phyloP scores from a whole-genome alignment of 2,888 invertebrate genomes.

The Stenodema calcarata region DNA sequence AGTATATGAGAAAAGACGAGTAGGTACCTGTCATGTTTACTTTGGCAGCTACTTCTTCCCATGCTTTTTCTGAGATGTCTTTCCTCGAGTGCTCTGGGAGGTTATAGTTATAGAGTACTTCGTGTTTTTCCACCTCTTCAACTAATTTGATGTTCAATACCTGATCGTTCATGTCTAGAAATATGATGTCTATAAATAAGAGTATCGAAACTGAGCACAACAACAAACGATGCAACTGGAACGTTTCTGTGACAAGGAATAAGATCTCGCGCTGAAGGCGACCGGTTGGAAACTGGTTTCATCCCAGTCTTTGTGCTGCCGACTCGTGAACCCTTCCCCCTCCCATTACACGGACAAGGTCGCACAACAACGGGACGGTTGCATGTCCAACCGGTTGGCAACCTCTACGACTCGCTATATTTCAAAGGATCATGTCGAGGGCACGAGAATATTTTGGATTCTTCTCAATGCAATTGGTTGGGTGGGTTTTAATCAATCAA shows the following conservation, averaged over 20 bases:
- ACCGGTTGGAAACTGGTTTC: neutral
- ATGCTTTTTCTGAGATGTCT: slow-evolving; percentile 59
- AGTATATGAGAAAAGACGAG: neutral
- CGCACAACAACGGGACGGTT: too few relatives aligned
- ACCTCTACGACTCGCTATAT: too few relatives aligned
- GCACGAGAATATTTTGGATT: too few relatives aligned
- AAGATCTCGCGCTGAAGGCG: neutral
- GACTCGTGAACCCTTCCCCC: too few relatives aligned
- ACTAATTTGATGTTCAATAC: slow-evolving; percentile 23
- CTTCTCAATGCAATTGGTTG: too few relatives aligned
- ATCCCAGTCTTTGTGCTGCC: too few relatives aligned
- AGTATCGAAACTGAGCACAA: neutral
- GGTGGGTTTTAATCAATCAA: too few relatives aligned
- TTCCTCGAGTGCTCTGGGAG: slow-evolving; percentile 58
- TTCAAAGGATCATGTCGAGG: too few relatives aligned
- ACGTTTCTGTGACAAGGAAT: too few relatives aligned
- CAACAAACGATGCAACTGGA: neutral
- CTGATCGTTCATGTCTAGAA: neutral
- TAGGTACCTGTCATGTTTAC: slow-evolving; percentile 57
- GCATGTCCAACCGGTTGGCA: too few relatives aligned
- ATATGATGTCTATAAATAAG: neutral
- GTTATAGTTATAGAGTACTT: slow-evolving; percentile 57
- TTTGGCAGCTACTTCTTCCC: slow-evolving; percentile 58
- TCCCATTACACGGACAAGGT: too few relatives aligned
- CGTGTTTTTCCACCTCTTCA: slow-evolving; percentile 47